Conservation (phyloP, 2,797 vertebrate genomes). For the Eupleurogrammus muticus region DNA sequence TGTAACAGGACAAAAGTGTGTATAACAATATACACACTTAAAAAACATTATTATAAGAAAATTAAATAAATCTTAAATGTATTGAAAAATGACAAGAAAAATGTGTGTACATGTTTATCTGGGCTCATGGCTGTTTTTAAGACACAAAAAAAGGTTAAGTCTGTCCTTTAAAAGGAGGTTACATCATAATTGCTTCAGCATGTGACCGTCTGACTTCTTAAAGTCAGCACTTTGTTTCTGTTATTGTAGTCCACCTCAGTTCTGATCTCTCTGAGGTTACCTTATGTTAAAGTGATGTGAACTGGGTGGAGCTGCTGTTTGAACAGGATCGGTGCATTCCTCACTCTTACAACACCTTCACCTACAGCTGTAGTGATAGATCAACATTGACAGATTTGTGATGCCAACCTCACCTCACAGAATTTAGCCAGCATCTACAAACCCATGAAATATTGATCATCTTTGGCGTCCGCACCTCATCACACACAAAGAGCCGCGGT, state of each 20-base stretch:
- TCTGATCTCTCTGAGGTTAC: neutral
- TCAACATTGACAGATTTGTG: neutral
- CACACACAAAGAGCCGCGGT: constrained; percentile 1
- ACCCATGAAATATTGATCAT: constrained; percentile 1
- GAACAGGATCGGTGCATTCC: neutral
- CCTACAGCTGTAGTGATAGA: neutral
- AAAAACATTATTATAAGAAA: too few species aligned
- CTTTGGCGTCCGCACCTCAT: neutral
- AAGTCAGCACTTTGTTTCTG: neutral
- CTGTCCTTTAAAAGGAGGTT: too few species aligned
- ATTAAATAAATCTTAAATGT: too few species aligned
- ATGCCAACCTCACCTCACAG: neutral
- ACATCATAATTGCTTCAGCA: neutral
- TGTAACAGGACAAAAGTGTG: too few species aligned
- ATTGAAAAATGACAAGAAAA: too few species aligned
- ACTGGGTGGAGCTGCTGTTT: neutral
- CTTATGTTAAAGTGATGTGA: neutral
- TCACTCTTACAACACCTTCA: neutral
- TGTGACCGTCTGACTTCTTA: too few species aligned
- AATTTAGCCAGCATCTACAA: neutral
- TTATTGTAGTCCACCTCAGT: neutral
- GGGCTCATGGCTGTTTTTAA: too few species aligned
- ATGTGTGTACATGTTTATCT: too few species aligned
- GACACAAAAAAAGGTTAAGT: too few species aligned
- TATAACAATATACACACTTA: too few species aligned